These are phyloP conservation scores for Rhadinocentrus ornatus DNA, from an alignment of 2,797 vertebrate species.

Conservation along the genomic window DNA sequence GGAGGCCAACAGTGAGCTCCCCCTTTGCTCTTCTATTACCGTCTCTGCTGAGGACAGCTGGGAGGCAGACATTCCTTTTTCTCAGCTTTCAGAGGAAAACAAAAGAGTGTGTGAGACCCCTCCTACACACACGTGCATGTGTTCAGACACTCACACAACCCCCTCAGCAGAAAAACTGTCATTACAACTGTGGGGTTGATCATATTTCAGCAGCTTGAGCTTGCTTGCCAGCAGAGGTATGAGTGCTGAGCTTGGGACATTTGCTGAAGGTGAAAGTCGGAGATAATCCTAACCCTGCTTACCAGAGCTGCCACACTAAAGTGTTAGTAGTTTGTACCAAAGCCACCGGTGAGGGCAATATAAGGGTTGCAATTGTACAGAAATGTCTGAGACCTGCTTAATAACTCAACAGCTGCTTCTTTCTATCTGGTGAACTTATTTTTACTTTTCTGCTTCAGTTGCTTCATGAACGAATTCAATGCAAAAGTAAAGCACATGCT, in stretches of 20 bases:
- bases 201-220: slow-evolving; percentile 64
- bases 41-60: slow-evolving; percentile 78
- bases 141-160: slow-evolving; percentile 44
- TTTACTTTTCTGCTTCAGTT: slow-evolving; percentile 1
- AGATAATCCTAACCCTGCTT: slow-evolving; percentile 53
- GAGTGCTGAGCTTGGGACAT: slow-evolving; percentile 51
- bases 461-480: slow-evolving; percentile 28
- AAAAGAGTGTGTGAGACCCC: slow-evolving; percentile 74
- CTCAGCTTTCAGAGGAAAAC: slow-evolving; percentile 80
- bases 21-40: slow-evolving; percentile 54
- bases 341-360: slow-evolving; percentile 10
- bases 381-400: slow-evolving; percentile 3
- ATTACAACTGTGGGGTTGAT: slow-evolving; percentile 66
- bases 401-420: slow-evolving; percentile 24
- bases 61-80: slow-evolving; percentile 82
- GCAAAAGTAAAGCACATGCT: slow-evolving; percentile 27
- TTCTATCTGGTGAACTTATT: slow-evolving; percentile 11
- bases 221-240: slow-evolving; percentile 41
- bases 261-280: slow-evolving; percentile 73
- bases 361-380: slow-evolving; percentile 11
- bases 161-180: slow-evolving; percentile 53
- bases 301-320: slow-evolving; percentile 22
- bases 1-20: slow-evolving; percentile 58
- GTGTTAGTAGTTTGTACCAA: slow-evolving; percentile 8
- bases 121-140: slow-evolving; percentile 73